phyloP scores from a whole-genome alignment of 2,113 vertebrate species.

The Anoplopoma fimbria region DNA sequence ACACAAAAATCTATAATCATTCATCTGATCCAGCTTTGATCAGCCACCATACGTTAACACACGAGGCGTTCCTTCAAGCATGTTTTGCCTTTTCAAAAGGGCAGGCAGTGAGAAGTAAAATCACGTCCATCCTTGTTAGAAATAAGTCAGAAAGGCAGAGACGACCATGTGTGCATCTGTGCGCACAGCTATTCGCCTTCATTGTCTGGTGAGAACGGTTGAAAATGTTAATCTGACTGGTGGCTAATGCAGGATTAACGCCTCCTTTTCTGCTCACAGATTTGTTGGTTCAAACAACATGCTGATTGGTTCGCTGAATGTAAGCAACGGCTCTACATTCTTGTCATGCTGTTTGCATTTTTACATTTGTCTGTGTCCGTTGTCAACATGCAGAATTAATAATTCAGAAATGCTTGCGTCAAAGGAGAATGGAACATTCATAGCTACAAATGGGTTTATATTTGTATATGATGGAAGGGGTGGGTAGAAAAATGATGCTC shows the following conservation, averaged over 20 bases:
- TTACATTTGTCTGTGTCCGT: slow-evolving; percentile 3
- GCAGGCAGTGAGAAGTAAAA: slow-evolving; percentile 20
- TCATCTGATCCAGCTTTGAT: slow-evolving; percentile 46
- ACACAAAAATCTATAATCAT: slow-evolving; percentile 27
- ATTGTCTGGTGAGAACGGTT: slow-evolving; percentile 14
- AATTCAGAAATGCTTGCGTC: slow-evolving; percentile 58
- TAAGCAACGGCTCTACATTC: neutral
- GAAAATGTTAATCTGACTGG: slow-evolving; percentile 28
- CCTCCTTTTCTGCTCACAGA: neutral
- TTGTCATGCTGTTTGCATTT: slow-evolving; percentile 1
- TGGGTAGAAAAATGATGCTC: neutral
- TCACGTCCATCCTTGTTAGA: slow-evolving; percentile 27
- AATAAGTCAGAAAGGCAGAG: slow-evolving; percentile 23
- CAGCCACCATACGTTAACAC: slow-evolving; percentile 3
- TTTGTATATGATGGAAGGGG: slow-evolving; percentile 17
- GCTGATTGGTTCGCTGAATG: slow-evolving; percentile 9
- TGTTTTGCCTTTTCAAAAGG: neutral
- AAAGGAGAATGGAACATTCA: slow-evolving; percentile 50
- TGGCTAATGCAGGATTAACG: slow-evolving; percentile 36
- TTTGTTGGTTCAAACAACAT: slow-evolving; percentile 16
- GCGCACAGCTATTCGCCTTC: neutral
- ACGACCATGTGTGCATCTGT: neutral
- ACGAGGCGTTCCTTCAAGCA: neutral
- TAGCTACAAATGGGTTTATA: slow-evolving; percentile 59
- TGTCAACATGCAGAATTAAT: slow-evolving; percentile 60